Percentiles rank a stretch among this genome's conserved stretches.
These are phyloP conservation scores for Eciton burchellii DNA, from an alignment of 1,140 invertebrate species.

Conservation along the genomic window DNA sequence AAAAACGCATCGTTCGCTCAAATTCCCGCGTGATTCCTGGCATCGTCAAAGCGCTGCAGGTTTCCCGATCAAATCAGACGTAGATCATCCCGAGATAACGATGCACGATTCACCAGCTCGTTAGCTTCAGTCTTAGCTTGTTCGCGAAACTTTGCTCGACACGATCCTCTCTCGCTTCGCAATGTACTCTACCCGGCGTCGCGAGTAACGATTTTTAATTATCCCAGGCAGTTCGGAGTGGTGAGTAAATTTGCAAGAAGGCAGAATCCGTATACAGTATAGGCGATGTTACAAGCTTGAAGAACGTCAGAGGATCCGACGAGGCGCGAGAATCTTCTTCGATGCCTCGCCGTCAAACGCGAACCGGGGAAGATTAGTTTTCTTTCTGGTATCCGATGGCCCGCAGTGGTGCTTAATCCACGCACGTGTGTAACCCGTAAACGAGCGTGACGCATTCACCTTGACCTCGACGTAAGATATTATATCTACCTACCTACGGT, in stretches of 20 bases:
- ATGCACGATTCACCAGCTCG: too few species aligned
- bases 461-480: slow-evolving; percentile 78
- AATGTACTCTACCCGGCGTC: neutral
- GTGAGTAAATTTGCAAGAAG: slow-evolving; percentile 11
- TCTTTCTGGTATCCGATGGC: slow-evolving; percentile 65
- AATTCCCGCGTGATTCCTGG: too few species aligned
- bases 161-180: neutral
- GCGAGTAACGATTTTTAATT: neutral
- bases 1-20: too few species aligned
- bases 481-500: slow-evolving; percentile 73
- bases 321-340: slow-evolving; percentile 53
- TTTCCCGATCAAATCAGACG: too few species aligned
- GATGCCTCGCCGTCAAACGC: slow-evolving; percentile 41
- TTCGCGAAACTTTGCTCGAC: neutral
- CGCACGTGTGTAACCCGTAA: slow-evolving; percentile 71
- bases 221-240: neutral
- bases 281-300: slow-evolving; percentile 8
- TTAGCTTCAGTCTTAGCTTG: too few species aligned
- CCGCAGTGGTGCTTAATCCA: slow-evolving; percentile 71
- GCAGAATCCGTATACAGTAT: neutral
- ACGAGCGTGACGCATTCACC: slow-evolving; percentile 75
- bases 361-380: slow-evolving; percentile 66
- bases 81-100: too few species aligned
- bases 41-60: too few species aligned
- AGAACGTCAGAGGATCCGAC: slow-evolving; percentile 15